These are phyloP conservation scores for Phalacrocorax pelagicus DNA, from an alignment of 2,113 vertebrate genomes.

Conservation along the genomic window DNA sequence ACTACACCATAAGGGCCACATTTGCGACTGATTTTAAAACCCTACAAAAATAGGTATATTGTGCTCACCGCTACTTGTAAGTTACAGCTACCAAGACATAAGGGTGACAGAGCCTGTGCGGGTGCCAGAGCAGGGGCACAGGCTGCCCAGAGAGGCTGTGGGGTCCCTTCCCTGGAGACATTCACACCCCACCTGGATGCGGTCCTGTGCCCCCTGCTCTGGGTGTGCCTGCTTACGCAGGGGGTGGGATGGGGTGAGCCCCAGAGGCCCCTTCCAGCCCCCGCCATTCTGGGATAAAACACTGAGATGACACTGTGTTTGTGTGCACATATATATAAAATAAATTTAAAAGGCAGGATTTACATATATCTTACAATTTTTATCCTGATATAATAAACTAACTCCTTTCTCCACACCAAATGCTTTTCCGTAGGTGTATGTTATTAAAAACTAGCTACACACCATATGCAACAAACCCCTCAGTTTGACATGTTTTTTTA, in stretches of 20 bases:
- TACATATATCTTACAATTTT: fast-evolving
- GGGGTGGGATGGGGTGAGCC: too few relatives aligned
- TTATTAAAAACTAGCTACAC: not conserved
- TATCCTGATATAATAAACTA: not conserved
- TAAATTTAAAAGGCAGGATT: not conserved
- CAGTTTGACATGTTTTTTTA: not conserved
- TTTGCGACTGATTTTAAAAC: not conserved
- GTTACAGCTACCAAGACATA: not conserved
- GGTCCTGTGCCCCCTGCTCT: too few relatives aligned
- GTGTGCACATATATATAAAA: not conserved
- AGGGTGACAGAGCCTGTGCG: too few relatives aligned
- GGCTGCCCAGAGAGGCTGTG: too few relatives aligned
- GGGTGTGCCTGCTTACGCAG: too few relatives aligned
- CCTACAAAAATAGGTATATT: fast-evolving
- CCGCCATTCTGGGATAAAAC: too few relatives aligned
- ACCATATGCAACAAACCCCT: not conserved
- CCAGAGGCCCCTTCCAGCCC: too few relatives aligned
- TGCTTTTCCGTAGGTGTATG: not conserved
- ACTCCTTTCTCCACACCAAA: too few relatives aligned
- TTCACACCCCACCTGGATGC: too few relatives aligned
- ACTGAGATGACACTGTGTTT: not conserved
- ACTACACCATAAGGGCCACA: not conserved
- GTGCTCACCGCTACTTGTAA: not conserved
- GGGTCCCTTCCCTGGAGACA: too few relatives aligned
- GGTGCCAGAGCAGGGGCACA: too few relatives aligned